Percentiles rank a stretch among this genome's conserved stretches.
phyloP scores from a whole-genome alignment of 2,113 vertebrate species.

The Bagarius yarrelli region DNA sequence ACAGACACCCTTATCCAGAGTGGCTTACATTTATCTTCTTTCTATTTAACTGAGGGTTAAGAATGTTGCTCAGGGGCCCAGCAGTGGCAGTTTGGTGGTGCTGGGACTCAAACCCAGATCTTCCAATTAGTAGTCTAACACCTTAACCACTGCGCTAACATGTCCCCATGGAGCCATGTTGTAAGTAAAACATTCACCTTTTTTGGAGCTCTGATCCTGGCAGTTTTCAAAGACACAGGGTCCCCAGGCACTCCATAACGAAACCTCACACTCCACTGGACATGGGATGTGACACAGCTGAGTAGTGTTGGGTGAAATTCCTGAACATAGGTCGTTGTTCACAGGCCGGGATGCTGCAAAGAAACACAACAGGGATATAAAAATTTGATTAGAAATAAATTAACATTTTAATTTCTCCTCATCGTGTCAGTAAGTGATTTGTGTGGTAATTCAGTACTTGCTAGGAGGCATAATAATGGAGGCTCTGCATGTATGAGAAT shows the following conservation, averaged over 20 bases:
- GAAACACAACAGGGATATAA: conserved; percentile 25
- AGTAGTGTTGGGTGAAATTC: conserved; percentile 79
- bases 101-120: too few relatives aligned
- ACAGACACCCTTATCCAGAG: too few relatives aligned
- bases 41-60: too few relatives aligned
- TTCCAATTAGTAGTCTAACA: too few relatives aligned
- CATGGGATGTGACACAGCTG: conserved; percentile 92
- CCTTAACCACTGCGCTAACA: too few relatives aligned
- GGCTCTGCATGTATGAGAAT: not conserved
- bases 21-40: too few relatives aligned
- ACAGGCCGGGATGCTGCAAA: conserved; percentile 83
- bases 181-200: conserved; percentile 71
- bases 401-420: not conserved
- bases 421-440: not conserved
- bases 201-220: conserved; percentile 87
- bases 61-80: too few relatives aligned
- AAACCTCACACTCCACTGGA: conserved; percentile 89
- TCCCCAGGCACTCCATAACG: conserved; percentile 91
- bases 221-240: conserved; percentile 94
- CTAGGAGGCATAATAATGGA: not conserved
- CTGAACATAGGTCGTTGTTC: conserved; percentile 78
- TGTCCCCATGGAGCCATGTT: too few relatives aligned
- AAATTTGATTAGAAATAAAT: not conserved
- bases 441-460: not conserved
- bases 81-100: too few relatives aligned